Conservation (phyloP, 2,113 vertebrate species). For the human region DNA sequence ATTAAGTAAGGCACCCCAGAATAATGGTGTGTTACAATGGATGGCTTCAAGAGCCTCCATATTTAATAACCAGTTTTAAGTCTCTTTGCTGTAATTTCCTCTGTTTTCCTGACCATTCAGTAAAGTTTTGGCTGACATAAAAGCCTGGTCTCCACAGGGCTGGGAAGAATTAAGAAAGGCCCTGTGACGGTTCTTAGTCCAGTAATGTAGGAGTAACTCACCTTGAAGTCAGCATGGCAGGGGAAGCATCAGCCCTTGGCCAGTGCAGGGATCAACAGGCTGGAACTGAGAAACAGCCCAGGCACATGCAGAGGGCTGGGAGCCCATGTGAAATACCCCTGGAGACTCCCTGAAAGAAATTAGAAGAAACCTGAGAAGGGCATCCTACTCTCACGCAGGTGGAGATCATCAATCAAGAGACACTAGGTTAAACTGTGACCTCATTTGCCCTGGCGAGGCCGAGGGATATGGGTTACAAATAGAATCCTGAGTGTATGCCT, state of each 20-base stretch:
- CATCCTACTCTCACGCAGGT: neutral
- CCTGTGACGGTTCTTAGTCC: neutral
- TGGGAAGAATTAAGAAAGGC: neutral
- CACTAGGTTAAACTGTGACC: neutral
- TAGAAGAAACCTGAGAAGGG: conserved; percentile 4
- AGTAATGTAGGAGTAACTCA: neutral
- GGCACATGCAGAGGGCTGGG: neutral
- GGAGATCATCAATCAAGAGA: neutral
- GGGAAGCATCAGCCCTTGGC: neutral
- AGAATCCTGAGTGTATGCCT: neutral
- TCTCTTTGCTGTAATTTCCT: neutral
- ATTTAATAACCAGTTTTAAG: neutral
- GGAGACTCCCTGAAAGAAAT: neutral
- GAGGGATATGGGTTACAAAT: neutral
- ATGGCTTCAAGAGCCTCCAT: neutral
- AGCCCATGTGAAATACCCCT: neutral
- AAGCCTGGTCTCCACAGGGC: neutral
- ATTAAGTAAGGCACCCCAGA: neutral
- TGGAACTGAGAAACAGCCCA: neutral
- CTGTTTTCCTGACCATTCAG: neutral
- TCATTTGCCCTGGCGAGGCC: neutral
- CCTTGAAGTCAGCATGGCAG: neutral
- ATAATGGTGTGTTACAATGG: neutral
- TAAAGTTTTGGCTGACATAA: neutral
- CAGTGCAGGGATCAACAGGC: neutral